These are phyloP conservation scores for Cardiocondyla obscurior DNA, from an alignment of 1,140 invertebrate genomes.

Conservation along the genomic window DNA sequence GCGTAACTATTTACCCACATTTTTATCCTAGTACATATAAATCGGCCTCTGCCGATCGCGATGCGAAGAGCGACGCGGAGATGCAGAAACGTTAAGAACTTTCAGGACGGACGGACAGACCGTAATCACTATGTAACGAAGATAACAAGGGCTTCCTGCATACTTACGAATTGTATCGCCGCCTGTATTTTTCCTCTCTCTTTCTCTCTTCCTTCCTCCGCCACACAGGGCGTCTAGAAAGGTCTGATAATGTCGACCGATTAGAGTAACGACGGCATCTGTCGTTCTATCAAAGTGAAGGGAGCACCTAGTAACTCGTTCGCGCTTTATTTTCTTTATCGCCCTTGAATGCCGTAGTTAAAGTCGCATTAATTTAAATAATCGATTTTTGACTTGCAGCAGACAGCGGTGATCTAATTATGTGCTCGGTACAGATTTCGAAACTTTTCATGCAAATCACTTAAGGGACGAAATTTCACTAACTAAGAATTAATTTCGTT, in stretches of 20 bases:
- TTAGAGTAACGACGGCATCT: slow-evolving; percentile 34
- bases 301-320: background rate
- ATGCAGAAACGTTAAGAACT: slow-evolving; percentile 62
- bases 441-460: background rate
- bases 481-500: background rate
- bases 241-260: slow-evolving; percentile 37
- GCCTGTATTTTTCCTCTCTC: slow-evolving; percentile 20
- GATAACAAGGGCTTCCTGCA: slow-evolving; percentile 77
- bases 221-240: slow-evolving; percentile 44
- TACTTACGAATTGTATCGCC: slow-evolving; percentile 65
- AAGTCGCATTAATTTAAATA: background rate
- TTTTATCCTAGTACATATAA: background rate
- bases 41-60: background rate
- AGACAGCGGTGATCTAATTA: background rate
- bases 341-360: background rate
- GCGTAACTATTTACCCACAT: background rate
- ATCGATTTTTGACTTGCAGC: background rate
- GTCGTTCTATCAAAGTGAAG: slow-evolving; percentile 40
- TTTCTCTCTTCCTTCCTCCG: slow-evolving; percentile 25
- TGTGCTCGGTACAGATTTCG: background rate
- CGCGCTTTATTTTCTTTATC: slow-evolving; percentile 15
- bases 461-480: background rate
- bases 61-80: background rate
- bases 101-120: slow-evolving; percentile 49
- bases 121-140: slow-evolving; percentile 73